phyloP scores from a whole-genome alignment of 2,113 vertebrate genomes.

The Haemorhous mexicanus region DNA sequence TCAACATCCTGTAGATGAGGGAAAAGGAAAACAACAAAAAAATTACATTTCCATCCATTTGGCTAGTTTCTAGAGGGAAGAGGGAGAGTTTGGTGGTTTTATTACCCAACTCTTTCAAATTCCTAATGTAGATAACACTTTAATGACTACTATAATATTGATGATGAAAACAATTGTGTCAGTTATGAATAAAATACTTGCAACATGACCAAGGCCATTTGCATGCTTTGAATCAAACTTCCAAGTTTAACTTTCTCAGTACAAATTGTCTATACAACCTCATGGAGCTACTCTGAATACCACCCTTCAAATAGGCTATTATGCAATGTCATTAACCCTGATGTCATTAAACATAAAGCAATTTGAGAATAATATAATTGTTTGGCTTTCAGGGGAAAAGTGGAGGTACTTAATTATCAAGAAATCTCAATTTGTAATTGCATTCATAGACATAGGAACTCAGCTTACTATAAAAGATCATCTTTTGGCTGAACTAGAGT shows the following conservation, averaged over 20 bases:
- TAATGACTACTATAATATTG: not conserved
- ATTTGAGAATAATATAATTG: not conserved
- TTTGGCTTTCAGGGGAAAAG: not conserved
- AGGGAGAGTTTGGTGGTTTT: not conserved
- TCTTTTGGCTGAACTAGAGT: not conserved
- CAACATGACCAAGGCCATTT: not conserved
- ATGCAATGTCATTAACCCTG: not conserved
- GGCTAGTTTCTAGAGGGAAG: not conserved
- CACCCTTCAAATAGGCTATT: not conserved
- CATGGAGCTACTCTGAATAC: not conserved
- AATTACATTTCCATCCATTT: not conserved
- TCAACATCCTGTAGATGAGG: conserved; percentile 85
- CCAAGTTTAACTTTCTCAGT: not conserved
- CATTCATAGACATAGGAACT: not conserved
- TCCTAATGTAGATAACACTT: not conserved
- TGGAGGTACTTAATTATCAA: not conserved
- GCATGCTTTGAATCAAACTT: not conserved
- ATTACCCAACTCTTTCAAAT: not conserved
- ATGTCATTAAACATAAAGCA: not conserved
- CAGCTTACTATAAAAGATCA: not conserved
- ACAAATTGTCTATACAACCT: not conserved
- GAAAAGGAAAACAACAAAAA: not conserved
- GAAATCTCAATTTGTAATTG: not conserved
- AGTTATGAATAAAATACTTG: not conserved
- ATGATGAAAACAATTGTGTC: not conserved